Conservation (phyloP, 2,797 vertebrate genomes). For the Crax fasciolata region DNA sequence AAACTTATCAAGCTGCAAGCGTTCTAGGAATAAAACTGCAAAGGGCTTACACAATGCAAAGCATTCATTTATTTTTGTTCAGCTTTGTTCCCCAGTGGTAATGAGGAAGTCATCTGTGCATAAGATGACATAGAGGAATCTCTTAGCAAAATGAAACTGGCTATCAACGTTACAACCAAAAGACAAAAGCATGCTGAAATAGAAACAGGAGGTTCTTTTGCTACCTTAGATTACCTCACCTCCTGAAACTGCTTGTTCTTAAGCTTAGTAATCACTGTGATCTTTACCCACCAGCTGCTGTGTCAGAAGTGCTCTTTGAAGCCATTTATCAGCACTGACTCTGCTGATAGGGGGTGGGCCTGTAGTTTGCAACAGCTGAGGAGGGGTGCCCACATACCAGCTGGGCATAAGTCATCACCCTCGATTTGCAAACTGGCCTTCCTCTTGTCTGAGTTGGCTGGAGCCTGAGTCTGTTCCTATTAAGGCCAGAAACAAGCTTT, state of each 20-base stretch:
- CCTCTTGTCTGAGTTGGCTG: fast-evolving
- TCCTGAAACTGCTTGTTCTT: background rate
- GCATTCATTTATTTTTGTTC: background rate
- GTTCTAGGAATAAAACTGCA: background rate
- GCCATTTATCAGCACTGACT: background rate
- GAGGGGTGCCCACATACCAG: background rate
- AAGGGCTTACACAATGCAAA: background rate
- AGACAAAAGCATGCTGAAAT: background rate
- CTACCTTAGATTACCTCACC: fast-evolving
- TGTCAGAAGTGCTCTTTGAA: background rate
- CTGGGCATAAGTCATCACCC: background rate
- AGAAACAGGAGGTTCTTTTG: slow-evolving; percentile 20
- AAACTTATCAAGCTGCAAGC: background rate
- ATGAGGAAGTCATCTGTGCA: background rate
- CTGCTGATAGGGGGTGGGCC: background rate
- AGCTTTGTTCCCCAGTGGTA: background rate
- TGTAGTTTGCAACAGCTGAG: background rate
- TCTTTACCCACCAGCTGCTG: background rate
- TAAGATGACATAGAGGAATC: background rate
- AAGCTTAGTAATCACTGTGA: background rate
- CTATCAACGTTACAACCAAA: background rate
- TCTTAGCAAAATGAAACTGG: background rate
- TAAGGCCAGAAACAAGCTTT: background rate
- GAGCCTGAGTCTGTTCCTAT: background rate
- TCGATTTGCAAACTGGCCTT: background rate